These are phyloP conservation scores for Perca schrenkii DNA, from an alignment of 2,113 vertebrate genomes.

Conservation along the genomic window DNA sequence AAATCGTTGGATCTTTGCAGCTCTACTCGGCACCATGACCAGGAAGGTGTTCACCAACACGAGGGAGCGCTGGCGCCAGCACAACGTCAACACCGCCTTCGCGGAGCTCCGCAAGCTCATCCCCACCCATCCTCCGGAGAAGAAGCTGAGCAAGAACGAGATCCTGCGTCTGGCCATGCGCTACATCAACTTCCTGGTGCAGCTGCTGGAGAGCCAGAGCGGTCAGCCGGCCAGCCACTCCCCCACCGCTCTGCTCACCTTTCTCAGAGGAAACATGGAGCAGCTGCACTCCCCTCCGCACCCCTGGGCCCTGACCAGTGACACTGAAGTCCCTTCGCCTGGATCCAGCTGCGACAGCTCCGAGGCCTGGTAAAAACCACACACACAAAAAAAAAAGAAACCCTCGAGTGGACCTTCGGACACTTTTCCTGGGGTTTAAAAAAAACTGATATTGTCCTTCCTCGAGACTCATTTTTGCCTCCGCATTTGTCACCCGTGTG, in stretches of 20 bases:
- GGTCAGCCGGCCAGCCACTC: conserved; percentile 82
- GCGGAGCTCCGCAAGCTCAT: conserved; percentile 96
- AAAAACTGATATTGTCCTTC: conserved; percentile 27
- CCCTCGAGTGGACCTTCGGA: conserved; percentile 33
- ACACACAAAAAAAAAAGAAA: background rate
- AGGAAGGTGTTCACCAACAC: conserved; percentile 96
- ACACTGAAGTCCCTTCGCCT: conserved; percentile 86
- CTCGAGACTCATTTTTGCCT: conserved; percentile 27
- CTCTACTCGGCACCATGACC: conserved; percentile 86
- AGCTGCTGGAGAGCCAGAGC: conserved; percentile 90
- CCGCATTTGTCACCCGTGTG: conserved; percentile 29
- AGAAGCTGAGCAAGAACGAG: conserved; percentile 99
- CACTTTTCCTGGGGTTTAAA: conserved; percentile 13
- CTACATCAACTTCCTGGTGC: conserved; percentile 97
- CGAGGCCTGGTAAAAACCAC: conserved; percentile 83
- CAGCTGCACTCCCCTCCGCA: conserved; percentile 80
- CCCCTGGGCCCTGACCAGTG: conserved; percentile 83
- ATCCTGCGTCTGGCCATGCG: conserved; percentile 97
- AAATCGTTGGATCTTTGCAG: background rate
- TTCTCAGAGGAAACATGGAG: conserved; percentile 85
- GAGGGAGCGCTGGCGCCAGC: conserved; percentile 96
- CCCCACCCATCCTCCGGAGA: conserved; percentile 97
- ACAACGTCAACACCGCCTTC: conserved; percentile 97
- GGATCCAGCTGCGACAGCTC: conserved; percentile 84
- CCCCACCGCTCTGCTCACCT: conserved; percentile 80